Evolutionary conservation across 2,113 vertebrate species (phyloP).

Genomic region (Ophthalmolycus amberensis): DNA sequence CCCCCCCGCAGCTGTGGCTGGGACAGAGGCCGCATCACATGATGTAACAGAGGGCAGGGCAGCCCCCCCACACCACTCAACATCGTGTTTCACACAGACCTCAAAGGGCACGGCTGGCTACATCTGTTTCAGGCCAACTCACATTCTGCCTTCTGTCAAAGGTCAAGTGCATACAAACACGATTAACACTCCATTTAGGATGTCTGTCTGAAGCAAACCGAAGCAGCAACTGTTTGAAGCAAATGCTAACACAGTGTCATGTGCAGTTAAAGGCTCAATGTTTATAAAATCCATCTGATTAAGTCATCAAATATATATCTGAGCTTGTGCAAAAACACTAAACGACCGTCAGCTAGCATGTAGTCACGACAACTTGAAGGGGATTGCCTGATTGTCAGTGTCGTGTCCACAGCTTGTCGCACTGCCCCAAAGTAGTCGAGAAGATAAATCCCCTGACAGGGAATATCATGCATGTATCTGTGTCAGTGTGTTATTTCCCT

Average conservation of each 20-base stretch:
- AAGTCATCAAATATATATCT: not conserved
- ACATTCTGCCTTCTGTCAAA: slow-evolving; percentile 14
- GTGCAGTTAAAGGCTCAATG: not conserved
- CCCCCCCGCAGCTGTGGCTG: slow-evolving; percentile 24
- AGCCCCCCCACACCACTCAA: not conserved
- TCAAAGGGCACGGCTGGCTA: not conserved
- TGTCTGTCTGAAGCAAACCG: too few relatives aligned
- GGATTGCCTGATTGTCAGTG: too few relatives aligned
- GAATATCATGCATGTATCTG: not conserved
- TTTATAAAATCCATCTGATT: not conserved
- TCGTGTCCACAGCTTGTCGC: too few relatives aligned
- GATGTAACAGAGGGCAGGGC: slow-evolving; percentile 3
- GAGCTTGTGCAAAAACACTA: not conserved
- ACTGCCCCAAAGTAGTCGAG: not conserved
- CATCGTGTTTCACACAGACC: not conserved
- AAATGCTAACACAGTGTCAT: too few relatives aligned
- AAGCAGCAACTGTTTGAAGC: not conserved
- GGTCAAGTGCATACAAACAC: slow-evolving; percentile 23
- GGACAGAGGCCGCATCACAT: not conserved
- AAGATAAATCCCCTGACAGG: not conserved
- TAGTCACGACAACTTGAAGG: too few relatives aligned
- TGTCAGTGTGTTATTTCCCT: not conserved
- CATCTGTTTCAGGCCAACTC: not conserved
- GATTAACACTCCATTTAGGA: not conserved
- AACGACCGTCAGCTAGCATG: too few relatives aligned